Evolutionary conservation across 2,113 vertebrate species (phyloP), one percentile per base, ranked within the genome.

Genomic region (Caloenas nicobarica): DNA sequence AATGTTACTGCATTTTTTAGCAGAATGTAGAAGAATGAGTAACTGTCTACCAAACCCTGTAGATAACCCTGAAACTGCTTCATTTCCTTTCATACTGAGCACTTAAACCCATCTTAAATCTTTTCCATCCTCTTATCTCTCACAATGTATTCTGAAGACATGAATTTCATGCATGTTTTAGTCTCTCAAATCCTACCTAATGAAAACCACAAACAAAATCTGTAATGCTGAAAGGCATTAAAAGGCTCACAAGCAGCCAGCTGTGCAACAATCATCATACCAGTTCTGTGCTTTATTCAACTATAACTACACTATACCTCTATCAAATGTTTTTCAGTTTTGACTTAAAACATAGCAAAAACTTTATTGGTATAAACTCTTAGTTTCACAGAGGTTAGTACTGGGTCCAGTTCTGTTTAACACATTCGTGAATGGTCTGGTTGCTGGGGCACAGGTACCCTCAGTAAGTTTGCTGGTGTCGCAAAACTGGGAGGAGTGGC

Each of bases 201-300:
- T 82, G 74, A 79, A 94, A 93, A 90, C 78, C 66, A 87, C 57
- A 76, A 93, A 79, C 29, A 68, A 58, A 94, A 31, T 54, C 34
- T 64, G 14, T 81, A 54, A 42, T 56, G 34, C 57, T 83, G 42
- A 89, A 87, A 81, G 46, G n/a, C 74, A 36, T 44, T 58, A 50
- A 50, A 85, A 81, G 36, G 15, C 48, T 89, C 33, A 13, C 19
- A 57, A 60, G 73, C 36, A 62, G 42, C 57, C 88, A 4, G 58
- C 34, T 50, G 16, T 73, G 68, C 34, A n/a, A 7, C 42, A 28
- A 33, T 38, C 28, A 24, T 18, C 21, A 6, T 57, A 69, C 6
- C 56, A 69, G 44, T 51, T 19, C 7, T 2, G 4, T 51, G 25
- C 17, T 81, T 51, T 69, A 31, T 62, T 40, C 64, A 78, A 46